phyloP scores from a whole-genome alignment of 2,888 invertebrate genomes.

The Mycalesis mineus region DNA sequence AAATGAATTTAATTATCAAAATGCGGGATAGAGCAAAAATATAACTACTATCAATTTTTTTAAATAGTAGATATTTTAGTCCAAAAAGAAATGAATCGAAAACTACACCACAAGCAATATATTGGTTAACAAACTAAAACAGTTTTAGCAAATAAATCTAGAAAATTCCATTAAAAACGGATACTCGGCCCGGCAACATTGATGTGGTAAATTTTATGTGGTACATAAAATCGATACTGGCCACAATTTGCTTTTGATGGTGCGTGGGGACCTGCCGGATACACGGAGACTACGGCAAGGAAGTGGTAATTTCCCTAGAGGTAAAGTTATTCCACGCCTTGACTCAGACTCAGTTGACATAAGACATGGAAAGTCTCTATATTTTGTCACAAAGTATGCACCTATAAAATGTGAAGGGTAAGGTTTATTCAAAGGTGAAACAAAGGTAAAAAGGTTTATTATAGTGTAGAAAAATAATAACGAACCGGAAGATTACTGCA shows the following conservation, averaged over 20 bases:
- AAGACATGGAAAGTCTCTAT: conserved; percentile 14
- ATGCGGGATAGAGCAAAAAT: too few relatives aligned
- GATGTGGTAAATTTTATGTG: conserved; percentile 33
- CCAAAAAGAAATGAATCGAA: background rate
- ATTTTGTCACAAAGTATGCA: background rate
- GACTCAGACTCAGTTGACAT: conserved; percentile 25
- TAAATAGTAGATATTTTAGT: too few relatives aligned
- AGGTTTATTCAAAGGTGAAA: too few relatives aligned
- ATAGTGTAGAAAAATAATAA: too few relatives aligned
- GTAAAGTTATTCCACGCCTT: conserved; percentile 31
- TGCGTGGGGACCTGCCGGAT: conserved; percentile 20
- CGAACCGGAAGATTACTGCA: too few relatives aligned
- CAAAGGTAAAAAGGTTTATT: too few relatives aligned
- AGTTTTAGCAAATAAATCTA: conserved; percentile 15
- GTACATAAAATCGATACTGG: conserved; percentile 32
- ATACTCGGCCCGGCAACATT: conserved; percentile 17
- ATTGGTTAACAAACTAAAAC: background rate
- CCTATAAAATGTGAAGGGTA: too few relatives aligned
- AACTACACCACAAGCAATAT: background rate
- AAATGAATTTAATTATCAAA: too few relatives aligned
- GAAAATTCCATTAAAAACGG: conserved; percentile 19
- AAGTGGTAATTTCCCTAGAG: conserved; percentile 41
- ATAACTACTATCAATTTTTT: too few relatives aligned
- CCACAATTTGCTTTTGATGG: conserved; percentile 38
- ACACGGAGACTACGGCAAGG: conserved; percentile 29